Percentiles rank a stretch among this genome's conserved stretches.
These are phyloP conservation scores for Lasioglossum pauxillum DNA, from an alignment of 2,888 invertebrate species.

Conservation along the genomic window DNA sequence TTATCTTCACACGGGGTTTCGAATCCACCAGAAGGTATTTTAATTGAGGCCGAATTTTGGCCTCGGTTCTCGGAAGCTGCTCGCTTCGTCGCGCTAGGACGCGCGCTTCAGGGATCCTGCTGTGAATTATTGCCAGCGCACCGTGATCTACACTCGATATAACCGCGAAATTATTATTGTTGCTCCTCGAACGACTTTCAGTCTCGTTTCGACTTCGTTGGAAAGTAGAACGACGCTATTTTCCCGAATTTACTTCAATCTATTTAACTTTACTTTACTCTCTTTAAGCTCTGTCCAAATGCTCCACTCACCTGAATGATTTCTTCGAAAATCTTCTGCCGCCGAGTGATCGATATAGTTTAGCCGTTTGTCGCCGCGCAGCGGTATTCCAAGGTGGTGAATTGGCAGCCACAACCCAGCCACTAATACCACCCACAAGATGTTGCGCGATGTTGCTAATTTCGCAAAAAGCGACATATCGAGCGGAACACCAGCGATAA, in stretches of 20 bases:
- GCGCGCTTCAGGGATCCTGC: neutral
- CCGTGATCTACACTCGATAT: neutral
- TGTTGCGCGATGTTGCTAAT: neutral
- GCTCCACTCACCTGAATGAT: neutral
- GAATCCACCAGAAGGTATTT: slow-evolving; percentile 34
- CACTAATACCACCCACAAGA: neutral
- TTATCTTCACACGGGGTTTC: slow-evolving; percentile 13
- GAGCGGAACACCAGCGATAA: slow-evolving; percentile 29
- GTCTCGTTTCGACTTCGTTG: too few species aligned
- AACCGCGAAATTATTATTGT: neutral
- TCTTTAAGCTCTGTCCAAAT: too few species aligned
- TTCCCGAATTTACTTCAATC: too few species aligned
- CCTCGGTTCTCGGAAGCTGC: slow-evolving; percentile 19
- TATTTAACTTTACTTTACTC: too few species aligned
- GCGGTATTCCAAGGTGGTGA: neutral
- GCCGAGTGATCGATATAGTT: neutral
- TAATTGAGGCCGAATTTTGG: slow-evolving; percentile 37
- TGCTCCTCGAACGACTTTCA: too few species aligned
- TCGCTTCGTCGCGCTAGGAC: slow-evolving; percentile 9
- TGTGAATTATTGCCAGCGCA: neutral
- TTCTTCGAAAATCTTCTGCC: neutral
- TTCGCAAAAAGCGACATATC: slow-evolving; percentile 13
- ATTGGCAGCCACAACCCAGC: neutral
- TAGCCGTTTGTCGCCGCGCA: neutral
- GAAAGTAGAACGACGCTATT: too few species aligned